A percentile compares a stretch with the other conserved stretches of the same genome.
phyloP scores from a whole-genome alignment of 2,113 vertebrate species.

The Thymallus thymallus region DNA sequence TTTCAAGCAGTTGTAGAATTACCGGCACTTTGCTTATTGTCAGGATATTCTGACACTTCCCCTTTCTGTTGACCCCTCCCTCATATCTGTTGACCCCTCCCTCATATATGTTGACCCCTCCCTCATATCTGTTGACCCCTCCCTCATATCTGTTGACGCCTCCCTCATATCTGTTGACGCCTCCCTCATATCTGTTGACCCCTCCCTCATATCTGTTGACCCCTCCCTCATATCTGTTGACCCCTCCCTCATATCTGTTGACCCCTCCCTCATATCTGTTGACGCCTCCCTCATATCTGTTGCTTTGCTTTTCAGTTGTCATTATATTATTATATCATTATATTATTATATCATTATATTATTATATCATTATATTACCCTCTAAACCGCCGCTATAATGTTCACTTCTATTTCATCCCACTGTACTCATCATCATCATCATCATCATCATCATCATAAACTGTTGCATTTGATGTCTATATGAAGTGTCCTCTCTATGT shows the following conservation, averaged over 20 bases:
- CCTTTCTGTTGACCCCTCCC: slow-evolving; percentile 82
- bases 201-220: too few species aligned
- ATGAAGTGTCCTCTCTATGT: not conserved
- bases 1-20: slow-evolving; percentile 77
- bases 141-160: slow-evolving; percentile 81
- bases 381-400: slow-evolving; percentile 82
- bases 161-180: slow-evolving; percentile 79
- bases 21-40: slow-evolving; percentile 80
- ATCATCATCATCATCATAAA: too few species aligned
- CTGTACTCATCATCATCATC: too few species aligned
- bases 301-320: slow-evolving; percentile 82
- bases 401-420: too few species aligned
- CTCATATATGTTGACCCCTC: slow-evolving; percentile 78
- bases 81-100: slow-evolving; percentile 81
- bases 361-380: slow-evolving; percentile 82
- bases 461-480: slow-evolving; percentile 33
- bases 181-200: slow-evolving; percentile 81
- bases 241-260: too few species aligned
- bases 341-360: too few species aligned
- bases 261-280: slow-evolving; percentile 82
- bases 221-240: slow-evolving; percentile 81
- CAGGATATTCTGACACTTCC: slow-evolving; percentile 81
- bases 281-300: too few species aligned
- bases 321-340: too few species aligned
- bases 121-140: slow-evolving; percentile 79